Conservation (phyloP, 2,797 vertebrate species). For the Peromyscus eremicus region DNA sequence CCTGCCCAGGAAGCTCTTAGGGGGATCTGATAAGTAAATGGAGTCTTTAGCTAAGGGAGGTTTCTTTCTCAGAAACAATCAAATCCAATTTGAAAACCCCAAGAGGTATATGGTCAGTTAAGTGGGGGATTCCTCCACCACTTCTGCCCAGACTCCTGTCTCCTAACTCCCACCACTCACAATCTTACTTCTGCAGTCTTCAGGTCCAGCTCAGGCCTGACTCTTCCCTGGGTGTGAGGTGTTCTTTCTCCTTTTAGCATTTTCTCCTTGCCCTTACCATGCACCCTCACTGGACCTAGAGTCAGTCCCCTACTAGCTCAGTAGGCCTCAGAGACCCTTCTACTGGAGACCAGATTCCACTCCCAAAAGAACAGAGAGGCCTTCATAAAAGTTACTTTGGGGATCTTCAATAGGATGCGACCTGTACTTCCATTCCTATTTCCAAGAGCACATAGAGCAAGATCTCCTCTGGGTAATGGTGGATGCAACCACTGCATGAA, state of each 20-base stretch:
- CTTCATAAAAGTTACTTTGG: neutral
- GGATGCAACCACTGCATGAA: neutral
- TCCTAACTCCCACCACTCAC: neutral
- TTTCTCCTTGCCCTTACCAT: neutral
- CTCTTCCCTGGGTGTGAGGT: neutral
- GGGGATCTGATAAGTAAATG: neutral
- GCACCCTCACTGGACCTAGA: neutral
- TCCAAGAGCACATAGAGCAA: neutral
- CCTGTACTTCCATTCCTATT: neutral
- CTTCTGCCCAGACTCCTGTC: neutral
- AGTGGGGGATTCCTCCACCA: neutral
- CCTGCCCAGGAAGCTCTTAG: neutral
- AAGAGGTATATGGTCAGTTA: neutral
- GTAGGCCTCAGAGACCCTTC: neutral
- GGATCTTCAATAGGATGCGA: neutral
- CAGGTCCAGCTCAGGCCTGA: neutral
- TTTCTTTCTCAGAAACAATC: neutral
- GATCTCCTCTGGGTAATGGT: neutral
- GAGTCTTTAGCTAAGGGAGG: neutral
- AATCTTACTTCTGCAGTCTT: neutral
- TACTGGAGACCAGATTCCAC: neutral
- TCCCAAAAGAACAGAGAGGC: neutral
- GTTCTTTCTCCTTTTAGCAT: neutral
- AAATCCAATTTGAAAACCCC: neutral
- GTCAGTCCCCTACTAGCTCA: neutral